These are phyloP conservation scores for Macropis europaea DNA, from an alignment of 2,888 invertebrate species.

Conservation along the genomic window DNA sequence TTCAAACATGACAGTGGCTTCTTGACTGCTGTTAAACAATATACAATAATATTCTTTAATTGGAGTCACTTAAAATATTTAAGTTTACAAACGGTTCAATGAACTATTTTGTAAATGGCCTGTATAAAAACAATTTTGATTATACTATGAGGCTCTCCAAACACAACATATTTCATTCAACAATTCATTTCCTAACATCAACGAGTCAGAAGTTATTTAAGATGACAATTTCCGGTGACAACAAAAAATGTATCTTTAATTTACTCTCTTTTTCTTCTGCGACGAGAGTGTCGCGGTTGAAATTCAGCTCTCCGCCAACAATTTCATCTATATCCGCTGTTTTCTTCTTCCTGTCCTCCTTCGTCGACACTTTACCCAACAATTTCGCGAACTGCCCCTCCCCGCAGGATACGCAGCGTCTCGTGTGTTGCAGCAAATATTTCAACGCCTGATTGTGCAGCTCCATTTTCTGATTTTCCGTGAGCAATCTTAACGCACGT, in stretches of 20 bases:
- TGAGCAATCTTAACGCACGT: conserved; percentile 80
- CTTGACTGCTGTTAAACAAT: background rate
- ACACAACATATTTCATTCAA: too few species aligned
- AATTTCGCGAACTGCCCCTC: conserved; percentile 81
- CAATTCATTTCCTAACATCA: too few species aligned
- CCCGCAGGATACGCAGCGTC: conserved; percentile 83
- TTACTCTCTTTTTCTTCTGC: background rate
- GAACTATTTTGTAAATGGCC: too few species aligned
- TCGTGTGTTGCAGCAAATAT: conserved; percentile 83
- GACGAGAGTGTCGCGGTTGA: background rate
- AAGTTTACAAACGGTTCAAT: too few species aligned
- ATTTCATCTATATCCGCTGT: conserved; percentile 40
- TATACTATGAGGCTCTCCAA: too few species aligned
- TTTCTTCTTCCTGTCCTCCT: conserved; percentile 27
- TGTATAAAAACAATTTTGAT: too few species aligned
- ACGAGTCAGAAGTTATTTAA: too few species aligned
- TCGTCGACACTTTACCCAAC: conserved; percentile 73
- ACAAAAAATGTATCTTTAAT: too few species aligned
- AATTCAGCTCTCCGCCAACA: conserved; percentile 30
- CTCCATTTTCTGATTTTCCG: conserved; percentile 84
- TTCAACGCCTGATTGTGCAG: conserved; percentile 83
- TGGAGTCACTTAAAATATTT: background rate
- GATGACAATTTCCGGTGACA: too few species aligned
- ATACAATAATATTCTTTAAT: background rate
- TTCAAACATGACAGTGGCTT: conserved; percentile 5